A percentile compares a stretch with the other conserved stretches of the same genome.
Conservation (phyloP, 2,113 vertebrate genomes). For the Nerophis ophidion region DNA sequence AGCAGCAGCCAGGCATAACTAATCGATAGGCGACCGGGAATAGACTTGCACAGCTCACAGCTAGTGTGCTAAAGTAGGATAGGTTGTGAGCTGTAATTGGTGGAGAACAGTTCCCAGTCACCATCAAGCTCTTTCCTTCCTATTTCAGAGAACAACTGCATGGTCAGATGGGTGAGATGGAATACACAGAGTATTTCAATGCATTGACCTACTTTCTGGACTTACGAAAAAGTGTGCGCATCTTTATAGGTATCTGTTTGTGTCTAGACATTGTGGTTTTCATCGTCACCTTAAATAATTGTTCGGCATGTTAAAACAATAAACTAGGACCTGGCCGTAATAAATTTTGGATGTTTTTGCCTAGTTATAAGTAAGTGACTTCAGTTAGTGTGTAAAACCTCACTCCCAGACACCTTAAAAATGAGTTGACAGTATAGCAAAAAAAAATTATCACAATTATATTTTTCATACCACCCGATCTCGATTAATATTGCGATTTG, state of each 20-base stretch:
- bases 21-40: constrained; percentile 78
- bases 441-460: no score
- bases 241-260: neutral
- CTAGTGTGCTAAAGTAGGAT: constrained; percentile 14
- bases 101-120: constrained; percentile 32
- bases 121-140: constrained; percentile 43
- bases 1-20: constrained; percentile 77
- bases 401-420: no score
- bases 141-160: constrained; percentile 43
- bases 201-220: constrained; percentile 46
- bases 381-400: no score
- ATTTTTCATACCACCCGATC: no score
- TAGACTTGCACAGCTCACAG: constrained; percentile 56
- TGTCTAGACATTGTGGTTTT: neutral
- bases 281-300: neutral
- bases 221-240: constrained; percentile 4
- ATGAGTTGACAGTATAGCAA: no score
- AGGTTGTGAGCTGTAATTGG: constrained; percentile 40
- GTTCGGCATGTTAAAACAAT: neutral
- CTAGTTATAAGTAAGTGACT: neutral
- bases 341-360: neutral
- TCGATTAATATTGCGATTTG: no score
- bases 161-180: constrained; percentile 38
- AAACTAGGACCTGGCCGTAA: neutral
- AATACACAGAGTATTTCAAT: constrained; percentile 32